Conservation (phyloP, 2,113 vertebrate species). For the Scophthalmus maximus region DNA sequence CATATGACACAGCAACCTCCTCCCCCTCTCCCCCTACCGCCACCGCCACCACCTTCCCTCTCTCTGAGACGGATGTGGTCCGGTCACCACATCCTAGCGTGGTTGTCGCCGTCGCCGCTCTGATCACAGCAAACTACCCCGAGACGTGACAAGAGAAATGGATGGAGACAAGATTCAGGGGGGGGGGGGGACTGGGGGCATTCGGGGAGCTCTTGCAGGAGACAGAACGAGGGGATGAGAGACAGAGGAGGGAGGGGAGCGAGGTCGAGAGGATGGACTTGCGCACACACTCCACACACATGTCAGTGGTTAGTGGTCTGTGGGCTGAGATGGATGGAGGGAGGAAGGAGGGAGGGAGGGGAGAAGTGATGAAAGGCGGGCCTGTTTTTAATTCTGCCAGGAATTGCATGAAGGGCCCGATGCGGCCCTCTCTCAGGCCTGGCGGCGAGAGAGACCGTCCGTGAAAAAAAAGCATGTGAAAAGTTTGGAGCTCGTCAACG, state of each 20-base stretch:
- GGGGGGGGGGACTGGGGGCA: conserved; percentile 3
- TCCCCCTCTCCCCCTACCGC: not conserved
- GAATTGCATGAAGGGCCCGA: conserved; percentile 61
- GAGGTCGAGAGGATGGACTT: conserved; percentile 48
- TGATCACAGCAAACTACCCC: conserved; percentile 54
- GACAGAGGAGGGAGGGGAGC: conserved; percentile 18
- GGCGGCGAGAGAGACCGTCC: conserved; percentile 18
- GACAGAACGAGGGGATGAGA: conserved; percentile 47
- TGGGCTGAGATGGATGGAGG: conserved; percentile 60
- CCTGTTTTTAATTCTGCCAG: conserved; percentile 79
- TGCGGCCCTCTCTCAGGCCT: conserved; percentile 25
- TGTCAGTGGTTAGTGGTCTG: conserved; percentile 82
- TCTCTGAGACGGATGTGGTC: conserved; percentile 67
- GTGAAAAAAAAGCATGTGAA: conserved; percentile 26
- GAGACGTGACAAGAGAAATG: conserved; percentile 35
- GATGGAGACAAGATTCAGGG: not conserved
- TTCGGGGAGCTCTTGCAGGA: conserved; percentile 20
- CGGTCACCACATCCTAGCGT: conserved; percentile 65
- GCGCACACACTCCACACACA: conserved; percentile 76
- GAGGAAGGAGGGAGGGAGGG: conserved; percentile 44
- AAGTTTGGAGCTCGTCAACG: conserved; percentile 13
- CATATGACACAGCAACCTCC: conserved; percentile 40
- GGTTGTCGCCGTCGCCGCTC: conserved; percentile 34
- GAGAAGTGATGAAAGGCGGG: conserved; percentile 65
- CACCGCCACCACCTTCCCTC: not conserved